Conservation (phyloP, 2,113 vertebrate genomes). For the Benitochromis conjunctus region DNA sequence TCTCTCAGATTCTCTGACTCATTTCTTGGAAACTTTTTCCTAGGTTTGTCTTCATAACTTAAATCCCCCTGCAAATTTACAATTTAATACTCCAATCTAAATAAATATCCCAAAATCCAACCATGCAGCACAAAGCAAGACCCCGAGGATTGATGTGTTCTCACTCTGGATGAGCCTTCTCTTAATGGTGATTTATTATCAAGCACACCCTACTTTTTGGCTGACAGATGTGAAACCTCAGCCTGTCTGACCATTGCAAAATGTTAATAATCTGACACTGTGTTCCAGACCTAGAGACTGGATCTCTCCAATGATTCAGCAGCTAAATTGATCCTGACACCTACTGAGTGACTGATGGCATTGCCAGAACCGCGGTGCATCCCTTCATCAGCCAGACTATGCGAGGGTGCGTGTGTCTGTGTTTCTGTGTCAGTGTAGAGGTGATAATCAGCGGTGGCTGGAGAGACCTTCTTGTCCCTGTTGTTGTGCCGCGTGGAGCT, state of each 20-base stretch:
- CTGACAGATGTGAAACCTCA: constrained; percentile 44
- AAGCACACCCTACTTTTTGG: constrained; percentile 34
- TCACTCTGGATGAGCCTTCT: constrained; percentile 2
- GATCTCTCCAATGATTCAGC: constrained; percentile 57
- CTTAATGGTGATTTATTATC: constrained; percentile 26
- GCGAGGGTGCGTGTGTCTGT: constrained; percentile 21
- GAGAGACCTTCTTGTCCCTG: constrained; percentile 50
- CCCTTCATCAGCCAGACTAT: constrained; percentile 23
- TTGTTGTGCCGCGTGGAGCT: constrained; percentile 40
- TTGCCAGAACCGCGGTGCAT: constrained; percentile 55
- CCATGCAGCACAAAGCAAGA: background rate
- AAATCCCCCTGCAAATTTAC: background rate
- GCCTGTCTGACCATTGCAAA: constrained; percentile 42
- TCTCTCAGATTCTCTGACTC: background rate
- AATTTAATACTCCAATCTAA: background rate
- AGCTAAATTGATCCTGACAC: constrained; percentile 68
- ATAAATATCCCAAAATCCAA: background rate
- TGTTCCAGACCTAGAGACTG: constrained; percentile 4
- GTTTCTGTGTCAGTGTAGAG: constrained; percentile 43
- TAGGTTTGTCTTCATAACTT: background rate
- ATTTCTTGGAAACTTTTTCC: background rate
- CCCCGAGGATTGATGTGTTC: background rate
- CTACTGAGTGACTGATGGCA: constrained; percentile 70
- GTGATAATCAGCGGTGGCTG: constrained; percentile 64
- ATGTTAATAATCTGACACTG: constrained; percentile 68